Base-by-base conservation (phyloP, 1,140 invertebrate species). In the Drosophila novamexicana region DNA sequence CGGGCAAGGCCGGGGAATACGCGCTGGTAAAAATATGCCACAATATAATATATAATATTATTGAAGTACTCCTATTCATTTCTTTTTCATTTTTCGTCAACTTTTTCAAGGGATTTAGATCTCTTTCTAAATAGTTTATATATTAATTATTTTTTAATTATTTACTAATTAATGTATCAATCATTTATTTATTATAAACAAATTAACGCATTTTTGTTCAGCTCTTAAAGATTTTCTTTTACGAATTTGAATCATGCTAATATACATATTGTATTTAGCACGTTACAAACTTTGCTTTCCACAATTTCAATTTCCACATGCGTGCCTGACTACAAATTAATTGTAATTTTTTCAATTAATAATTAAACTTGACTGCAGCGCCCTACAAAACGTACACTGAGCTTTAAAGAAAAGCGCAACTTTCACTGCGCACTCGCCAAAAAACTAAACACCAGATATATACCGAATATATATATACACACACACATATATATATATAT, bases 341-440 rank as follows among this genome's bases (percentile, higher is more conserved):
- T 77, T 77, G 47, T 65, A 52, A 40, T 67, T 42, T 49, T 50
- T 74, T 59, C 52, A 80, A 56, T 77, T 62, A 59, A 45, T 71
- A 84, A 85, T 84, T 77, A 79, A 83, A 58, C 52, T 70, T 73
- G 59, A 73, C 65, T 71, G 71, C 63, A 63, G 36, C 52, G 58
- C 67, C 72, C 70, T 73, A 67, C 14, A 62, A 68, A 61, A 49
- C 53, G 42, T 61, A 32, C 32, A 44, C 32, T 45, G 42, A 16
- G 16, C 14, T 40, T 5, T 18, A 10, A 47, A 47, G 9, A 65
- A 62, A 50, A 29, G 7, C 49, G 42, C 42, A 71, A 71, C 73
- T 75, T 75, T 75, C 73, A 75, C 73, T 75, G 42, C 50, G 37
- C 22, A 40, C 42, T 32, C 22, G 56, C 22, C 8, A 42, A 68